Conservation (phyloP, 2,113 vertebrate genomes). For the Ahaetulla prasina region DNA sequence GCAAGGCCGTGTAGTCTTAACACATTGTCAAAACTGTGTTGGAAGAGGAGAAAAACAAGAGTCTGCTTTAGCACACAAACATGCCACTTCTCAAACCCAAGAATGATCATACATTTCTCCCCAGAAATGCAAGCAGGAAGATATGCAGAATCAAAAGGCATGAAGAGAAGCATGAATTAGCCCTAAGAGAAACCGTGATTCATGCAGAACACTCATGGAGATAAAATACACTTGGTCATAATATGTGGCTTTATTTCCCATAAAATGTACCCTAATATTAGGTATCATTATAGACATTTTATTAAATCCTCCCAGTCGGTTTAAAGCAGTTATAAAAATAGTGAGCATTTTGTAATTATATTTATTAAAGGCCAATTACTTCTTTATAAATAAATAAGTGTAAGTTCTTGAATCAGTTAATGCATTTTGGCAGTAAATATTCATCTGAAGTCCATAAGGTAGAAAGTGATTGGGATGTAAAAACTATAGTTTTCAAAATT, state of each 20-base stretch:
- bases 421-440: slow-evolving; percentile 37
- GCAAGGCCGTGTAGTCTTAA: neutral
- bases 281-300: slow-evolving; percentile 29
- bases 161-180: neutral
- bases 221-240: slow-evolving; percentile 1
- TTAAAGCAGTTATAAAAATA: slow-evolving; percentile 37
- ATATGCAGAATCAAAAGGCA: neutral
- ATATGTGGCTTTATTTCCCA: neutral
- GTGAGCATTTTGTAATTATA: slow-evolving; percentile 42
- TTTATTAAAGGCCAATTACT: slow-evolving; percentile 53
- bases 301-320: slow-evolving; percentile 32
- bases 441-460: slow-evolving; percentile 45
- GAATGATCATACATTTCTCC: neutral
- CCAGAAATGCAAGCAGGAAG: neutral
- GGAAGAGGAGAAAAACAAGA: neutral
- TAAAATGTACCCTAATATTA: slow-evolving; percentile 7
- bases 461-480: slow-evolving; percentile 43
- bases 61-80: neutral
- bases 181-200: neutral
- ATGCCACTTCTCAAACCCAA: neutral
- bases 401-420: slow-evolving; percentile 36
- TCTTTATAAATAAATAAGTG: slow-evolving; percentile 47
- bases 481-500: slow-evolving; percentile 49
- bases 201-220: neutral
- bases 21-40: neutral